Evolutionary conservation across 2,113 vertebrate genomes (phyloP).

Genomic region (Perca flavescens): DNA sequence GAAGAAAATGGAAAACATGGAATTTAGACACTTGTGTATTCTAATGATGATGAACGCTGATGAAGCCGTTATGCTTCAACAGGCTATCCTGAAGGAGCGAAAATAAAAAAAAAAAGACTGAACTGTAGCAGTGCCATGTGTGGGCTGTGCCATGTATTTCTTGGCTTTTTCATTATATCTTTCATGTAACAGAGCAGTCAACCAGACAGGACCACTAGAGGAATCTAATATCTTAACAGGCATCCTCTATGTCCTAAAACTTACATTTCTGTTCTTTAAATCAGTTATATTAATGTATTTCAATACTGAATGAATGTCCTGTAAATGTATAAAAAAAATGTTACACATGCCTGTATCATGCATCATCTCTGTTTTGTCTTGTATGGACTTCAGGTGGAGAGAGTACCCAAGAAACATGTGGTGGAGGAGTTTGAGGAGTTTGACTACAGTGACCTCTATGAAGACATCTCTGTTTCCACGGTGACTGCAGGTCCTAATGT

Average conservation of each 20-base stretch:
- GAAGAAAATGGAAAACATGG: background rate
- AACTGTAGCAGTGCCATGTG: background rate
- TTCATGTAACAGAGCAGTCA: background rate
- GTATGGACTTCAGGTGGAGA: constrained; percentile 69
- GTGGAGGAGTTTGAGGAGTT: constrained; percentile 78
- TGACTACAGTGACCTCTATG: constrained; percentile 79
- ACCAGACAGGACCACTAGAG: background rate
- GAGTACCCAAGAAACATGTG: constrained; percentile 52
- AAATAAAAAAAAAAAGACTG: background rate
- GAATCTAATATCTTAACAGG: background rate
- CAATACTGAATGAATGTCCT: background rate
- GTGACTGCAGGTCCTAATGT: constrained; percentile 71
- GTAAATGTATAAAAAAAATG: background rate
- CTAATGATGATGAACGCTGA: background rate
- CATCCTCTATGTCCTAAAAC: background rate
- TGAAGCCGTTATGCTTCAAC: constrained; percentile 10
- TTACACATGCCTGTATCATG: background rate
- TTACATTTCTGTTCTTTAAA: background rate
- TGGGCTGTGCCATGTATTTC: background rate
- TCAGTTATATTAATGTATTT: background rate
- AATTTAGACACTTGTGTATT: background rate
- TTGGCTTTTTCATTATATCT: background rate
- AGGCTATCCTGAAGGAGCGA: background rate
- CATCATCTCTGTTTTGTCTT: background rate
- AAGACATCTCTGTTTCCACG: constrained; percentile 75